Conservation (phyloP, 2,888 invertebrate genomes). For the Trachelus tabidus region DNA sequence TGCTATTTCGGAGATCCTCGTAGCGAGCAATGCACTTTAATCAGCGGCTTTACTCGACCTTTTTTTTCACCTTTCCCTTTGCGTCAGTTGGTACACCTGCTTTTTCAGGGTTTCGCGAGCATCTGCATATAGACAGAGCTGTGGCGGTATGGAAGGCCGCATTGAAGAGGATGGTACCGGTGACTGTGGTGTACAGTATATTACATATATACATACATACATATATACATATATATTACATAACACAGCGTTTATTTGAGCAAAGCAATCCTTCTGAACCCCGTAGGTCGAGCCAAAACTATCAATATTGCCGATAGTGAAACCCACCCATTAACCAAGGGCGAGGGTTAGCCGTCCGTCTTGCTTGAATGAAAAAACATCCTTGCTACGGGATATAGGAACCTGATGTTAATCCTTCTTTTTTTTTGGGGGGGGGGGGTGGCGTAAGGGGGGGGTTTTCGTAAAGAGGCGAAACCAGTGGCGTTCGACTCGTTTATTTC, state of each 20-base stretch:
- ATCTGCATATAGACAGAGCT: too few relatives aligned
- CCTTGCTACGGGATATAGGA: not conserved
- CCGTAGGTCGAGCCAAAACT: constrained; percentile 15
- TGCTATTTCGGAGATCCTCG: not conserved
- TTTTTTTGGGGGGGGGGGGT: not conserved
- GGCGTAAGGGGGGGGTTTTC: not conserved
- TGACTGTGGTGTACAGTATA: not conserved
- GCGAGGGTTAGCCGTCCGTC: not conserved
- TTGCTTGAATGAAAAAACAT: not conserved
- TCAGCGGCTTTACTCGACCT: not conserved
- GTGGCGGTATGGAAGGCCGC: too few relatives aligned
- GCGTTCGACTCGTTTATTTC: not conserved
- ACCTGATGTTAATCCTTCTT: not conserved
- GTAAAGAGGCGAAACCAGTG: not conserved
- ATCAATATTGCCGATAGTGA: constrained; percentile 33
- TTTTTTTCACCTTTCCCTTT: not conserved
- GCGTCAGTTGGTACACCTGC: not conserved
- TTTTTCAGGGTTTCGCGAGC: not conserved
- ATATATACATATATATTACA: not conserved
- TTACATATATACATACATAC: not conserved
- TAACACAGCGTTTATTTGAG: not conserved
- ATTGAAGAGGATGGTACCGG: not conserved
- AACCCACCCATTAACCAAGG: constrained; percentile 10
- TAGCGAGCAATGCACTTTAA: not conserved
- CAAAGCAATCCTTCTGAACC: constrained; percentile 15